Base-by-base conservation (phyloP, 2,888 invertebrate species). In the Sarcophaga subvicina region DNA sequence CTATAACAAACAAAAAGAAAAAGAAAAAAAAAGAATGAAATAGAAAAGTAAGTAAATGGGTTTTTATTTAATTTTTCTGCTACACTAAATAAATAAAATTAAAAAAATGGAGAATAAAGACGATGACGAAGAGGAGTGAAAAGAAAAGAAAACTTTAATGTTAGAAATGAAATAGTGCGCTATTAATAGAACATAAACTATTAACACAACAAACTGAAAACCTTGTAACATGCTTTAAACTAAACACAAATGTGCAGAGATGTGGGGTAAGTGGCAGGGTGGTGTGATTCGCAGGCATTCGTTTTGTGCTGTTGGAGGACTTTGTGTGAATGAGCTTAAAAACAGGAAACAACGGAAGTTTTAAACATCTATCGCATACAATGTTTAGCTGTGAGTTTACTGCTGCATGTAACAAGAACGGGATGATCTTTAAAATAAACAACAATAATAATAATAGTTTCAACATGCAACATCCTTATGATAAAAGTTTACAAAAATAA, bases 401-500 rank as follows among this genome's bases (percentile, higher is more conserved):
- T 20, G 3, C 2, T 62, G 20, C n/a, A 17, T n/a, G 20, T 8
- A 62, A 62, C n/a, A 62, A 64, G 64, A 66, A 71, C 80, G 75
- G 70, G 67, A 76, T 71, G 84, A 84, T 87, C 87, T 84, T 83
- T 87, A 84, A 82, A 79, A 84, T 77, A 87, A 87, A 87, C 87
- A 87, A 82, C 87, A 87, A 87, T 87, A 84, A 87, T 79, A 82
- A n/a, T 37, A 37, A 37, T 37, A 37, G 37, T 37, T 76, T 84
- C 82, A 84, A 82, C 87, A 87, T 87, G 87, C 87, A 87, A 87
- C 84, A 87, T 87, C 84, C 87, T 87, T 82, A 69, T 82, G 79
- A 75, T 78, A 82, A 84, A 84, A 84, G 80, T 83, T 81, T 84
- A 20, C 49, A 62, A 49, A 76, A 80, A 37, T 37, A 37, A 78